Percentiles rank a stretch among this genome's conserved stretches.
phyloP scores from a whole-genome alignment of 30 jellyfish, hydroid and myxozoan genomes.

The Cassiopea andromeda region DNA sequence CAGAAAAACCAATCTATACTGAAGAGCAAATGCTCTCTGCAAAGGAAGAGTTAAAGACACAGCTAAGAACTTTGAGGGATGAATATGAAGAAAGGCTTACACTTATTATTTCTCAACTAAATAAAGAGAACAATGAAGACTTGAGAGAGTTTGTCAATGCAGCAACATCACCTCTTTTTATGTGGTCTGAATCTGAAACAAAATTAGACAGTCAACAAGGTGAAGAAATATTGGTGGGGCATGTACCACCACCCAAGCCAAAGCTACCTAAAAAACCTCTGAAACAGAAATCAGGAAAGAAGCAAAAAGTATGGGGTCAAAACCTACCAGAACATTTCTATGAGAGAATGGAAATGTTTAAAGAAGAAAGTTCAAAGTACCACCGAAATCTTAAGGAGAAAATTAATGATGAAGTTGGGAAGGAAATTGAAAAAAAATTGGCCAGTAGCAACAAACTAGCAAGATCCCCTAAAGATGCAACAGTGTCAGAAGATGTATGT shows the following conservation, averaged over 20 bases:
- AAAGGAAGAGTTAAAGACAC: conserved; percentile 49
- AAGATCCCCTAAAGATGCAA: conserved; percentile 5
- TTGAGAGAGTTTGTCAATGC: conserved; percentile 62
- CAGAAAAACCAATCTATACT: conserved; percentile 78
- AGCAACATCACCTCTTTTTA: conserved; percentile 77
- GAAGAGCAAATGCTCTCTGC: conserved; percentile 67
- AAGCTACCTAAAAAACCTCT: conserved; percentile 17
- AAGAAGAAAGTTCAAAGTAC: conserved; percentile 81
- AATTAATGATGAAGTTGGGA: conserved; percentile 40
- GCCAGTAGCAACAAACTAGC: conserved; percentile 54
- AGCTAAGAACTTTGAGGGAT: conserved; percentile 34
- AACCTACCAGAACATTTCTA: conserved; percentile 68
- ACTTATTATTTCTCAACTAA: conserved; percentile 41
- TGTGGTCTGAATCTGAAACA: conserved; percentile 49
- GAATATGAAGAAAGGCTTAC: conserved; percentile 70
- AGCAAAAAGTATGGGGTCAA: conserved; percentile 66
- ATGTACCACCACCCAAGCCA: conserved; percentile 18
- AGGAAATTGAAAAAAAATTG: conserved; percentile 49
- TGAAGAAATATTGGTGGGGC: background rate
- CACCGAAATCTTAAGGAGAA: conserved; percentile 50
- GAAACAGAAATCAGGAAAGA: conserved; percentile 11
- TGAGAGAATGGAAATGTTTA: conserved; percentile 78
- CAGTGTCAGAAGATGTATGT: conserved; percentile 48
- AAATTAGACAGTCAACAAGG: background rate
- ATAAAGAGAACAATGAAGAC: conserved; percentile 30